Percentiles rank a stretch among this genome's conserved stretches.
Evolutionary conservation across 2,888 invertebrate genomes (phyloP).

Genomic region (Yponomeuta evonymella): DNA sequence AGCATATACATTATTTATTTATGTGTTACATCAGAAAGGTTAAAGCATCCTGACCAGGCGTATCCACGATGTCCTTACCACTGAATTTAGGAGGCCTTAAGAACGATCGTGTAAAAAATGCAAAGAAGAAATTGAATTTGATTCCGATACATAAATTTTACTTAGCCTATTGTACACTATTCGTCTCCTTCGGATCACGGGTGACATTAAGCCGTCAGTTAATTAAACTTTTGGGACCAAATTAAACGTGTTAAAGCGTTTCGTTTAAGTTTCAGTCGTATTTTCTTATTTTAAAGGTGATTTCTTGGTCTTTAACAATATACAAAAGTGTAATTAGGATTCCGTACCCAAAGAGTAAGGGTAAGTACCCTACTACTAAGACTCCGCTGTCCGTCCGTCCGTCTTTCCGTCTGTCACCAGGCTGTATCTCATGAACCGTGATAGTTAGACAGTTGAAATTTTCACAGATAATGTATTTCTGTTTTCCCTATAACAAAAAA

Average conservation of each 20-base stretch:
- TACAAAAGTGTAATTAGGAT: too few relatives aligned
- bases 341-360: too few relatives aligned
- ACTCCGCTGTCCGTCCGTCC: too few relatives aligned
- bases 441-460: too few relatives aligned
- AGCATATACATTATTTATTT: too few relatives aligned
- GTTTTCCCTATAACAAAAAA: too few relatives aligned
- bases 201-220: conserved; percentile 61
- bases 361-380: too few relatives aligned
- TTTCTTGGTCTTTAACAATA: too few relatives aligned
- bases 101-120: conserved; percentile 70
- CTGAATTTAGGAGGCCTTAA: conserved; percentile 49
- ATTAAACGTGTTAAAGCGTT: conserved; percentile 35
- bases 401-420: too few relatives aligned
- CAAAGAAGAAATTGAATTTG: conserved; percentile 74
- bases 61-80: conserved; percentile 45
- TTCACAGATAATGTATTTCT: too few relatives aligned
- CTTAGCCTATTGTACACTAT: conserved; percentile 52
- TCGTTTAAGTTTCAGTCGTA: not conserved
- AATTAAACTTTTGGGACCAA: conserved; percentile 68
- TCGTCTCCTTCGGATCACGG: conserved; percentile 70
- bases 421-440: too few relatives aligned
- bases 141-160: conserved; percentile 76
- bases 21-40: not conserved
- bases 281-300: too few relatives aligned
- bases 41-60: conserved; percentile 19